Evolutionary conservation across 2,113 vertebrate genomes (phyloP).

Genomic region (Bothrops jararaca): DNA sequence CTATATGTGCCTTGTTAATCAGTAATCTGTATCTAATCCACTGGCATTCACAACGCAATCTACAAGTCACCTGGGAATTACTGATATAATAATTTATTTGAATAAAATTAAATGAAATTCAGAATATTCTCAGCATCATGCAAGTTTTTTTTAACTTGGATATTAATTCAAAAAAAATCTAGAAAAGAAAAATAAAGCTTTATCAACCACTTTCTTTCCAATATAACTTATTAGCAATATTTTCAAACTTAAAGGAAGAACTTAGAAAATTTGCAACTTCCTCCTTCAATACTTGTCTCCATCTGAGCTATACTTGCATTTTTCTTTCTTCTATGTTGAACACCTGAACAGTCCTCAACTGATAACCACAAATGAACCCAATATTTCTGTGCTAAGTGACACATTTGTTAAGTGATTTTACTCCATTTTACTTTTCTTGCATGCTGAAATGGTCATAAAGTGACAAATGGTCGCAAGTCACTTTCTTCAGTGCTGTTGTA

Average conservation of each 20-base stretch:
- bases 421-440: neutral
- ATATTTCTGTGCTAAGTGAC: neutral
- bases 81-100: fast-evolving
- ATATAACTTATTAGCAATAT: neutral
- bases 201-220: neutral
- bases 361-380: neutral
- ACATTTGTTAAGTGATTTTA: neutral
- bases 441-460: neutral
- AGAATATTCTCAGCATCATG: neutral
- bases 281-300: neutral
- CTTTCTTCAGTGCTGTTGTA: neutral
- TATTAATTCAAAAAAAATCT: fast-evolving
- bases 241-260: conserved; percentile 4
- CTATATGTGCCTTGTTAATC: neutral
- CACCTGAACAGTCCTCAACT: neutral
- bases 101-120: neutral
- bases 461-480: neutral
- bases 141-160: neutral
- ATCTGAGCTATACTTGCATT: neutral
- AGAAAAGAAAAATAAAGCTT: neutral
- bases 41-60: neutral
- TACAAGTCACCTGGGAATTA: neutral
- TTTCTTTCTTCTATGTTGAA: neutral
- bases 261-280: neutral
- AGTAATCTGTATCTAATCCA: neutral